Percentiles rank a stretch among this genome's conserved stretches.
Evolutionary conservation across 2,888 invertebrate genomes (phyloP).

Genomic region (Lycocerus yunnanus): DNA sequence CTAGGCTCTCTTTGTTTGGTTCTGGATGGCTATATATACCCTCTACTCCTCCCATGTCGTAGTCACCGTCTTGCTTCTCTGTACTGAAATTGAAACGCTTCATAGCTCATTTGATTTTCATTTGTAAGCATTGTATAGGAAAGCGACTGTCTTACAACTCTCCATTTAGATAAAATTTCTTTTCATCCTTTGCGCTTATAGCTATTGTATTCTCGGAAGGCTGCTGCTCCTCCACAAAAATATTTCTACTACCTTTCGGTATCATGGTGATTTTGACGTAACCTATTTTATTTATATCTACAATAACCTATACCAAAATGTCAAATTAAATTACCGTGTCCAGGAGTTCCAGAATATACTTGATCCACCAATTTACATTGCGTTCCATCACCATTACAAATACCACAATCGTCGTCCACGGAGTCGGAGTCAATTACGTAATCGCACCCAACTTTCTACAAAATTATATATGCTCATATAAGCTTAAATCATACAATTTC

Average conservation of each 20-base stretch:
- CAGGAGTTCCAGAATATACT: slow-evolving; percentile 55
- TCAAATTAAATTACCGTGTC: slow-evolving; percentile 38
- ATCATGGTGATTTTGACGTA: slow-evolving; percentile 65
- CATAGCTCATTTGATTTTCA: slow-evolving; percentile 28
- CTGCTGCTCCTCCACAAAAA: slow-evolving; percentile 62
- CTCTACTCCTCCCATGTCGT: slow-evolving; percentile 56
- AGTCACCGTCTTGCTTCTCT: slow-evolving; percentile 54
- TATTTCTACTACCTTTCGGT: slow-evolving; percentile 64
- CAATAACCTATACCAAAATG: background rate
- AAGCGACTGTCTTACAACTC: slow-evolving; percentile 58
- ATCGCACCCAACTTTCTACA: slow-evolving; percentile 70
- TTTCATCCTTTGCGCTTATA: slow-evolving; percentile 56
- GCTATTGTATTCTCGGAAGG: slow-evolving; percentile 64
- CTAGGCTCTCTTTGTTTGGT: slow-evolving; percentile 60
- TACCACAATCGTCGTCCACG: slow-evolving; percentile 68
- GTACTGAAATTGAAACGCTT: slow-evolving; percentile 37
- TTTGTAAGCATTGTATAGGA: slow-evolving; percentile 12
- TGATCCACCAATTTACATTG: slow-evolving; percentile 64
- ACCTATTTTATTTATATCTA: slow-evolving; percentile 40
- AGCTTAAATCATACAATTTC: background rate
- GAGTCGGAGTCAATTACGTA: slow-evolving; percentile 67
- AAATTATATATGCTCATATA: background rate
- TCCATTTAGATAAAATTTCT: slow-evolving; percentile 65
- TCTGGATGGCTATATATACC: slow-evolving; percentile 59
- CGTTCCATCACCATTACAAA: slow-evolving; percentile 71